These are phyloP conservation scores for Apaloderma vittatum DNA, from an alignment of 2,113 vertebrate species.

Conservation along the genomic window DNA sequence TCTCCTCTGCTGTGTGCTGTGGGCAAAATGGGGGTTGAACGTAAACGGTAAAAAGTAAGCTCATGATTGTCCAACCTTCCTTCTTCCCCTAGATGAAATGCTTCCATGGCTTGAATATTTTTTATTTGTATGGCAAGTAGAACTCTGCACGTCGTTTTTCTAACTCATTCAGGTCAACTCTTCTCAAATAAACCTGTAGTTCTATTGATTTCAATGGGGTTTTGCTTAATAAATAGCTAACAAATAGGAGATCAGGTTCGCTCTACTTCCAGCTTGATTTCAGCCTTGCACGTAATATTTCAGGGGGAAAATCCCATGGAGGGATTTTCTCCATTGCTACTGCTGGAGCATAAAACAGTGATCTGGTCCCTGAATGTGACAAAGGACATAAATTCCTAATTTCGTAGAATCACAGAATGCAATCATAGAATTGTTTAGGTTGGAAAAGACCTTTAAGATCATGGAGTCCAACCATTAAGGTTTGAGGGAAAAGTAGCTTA, in stretches of 20 bases:
- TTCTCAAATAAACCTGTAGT: neutral
- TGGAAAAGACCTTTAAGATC: too few relatives aligned
- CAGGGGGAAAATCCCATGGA: neutral
- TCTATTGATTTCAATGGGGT: neutral
- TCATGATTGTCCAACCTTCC: neutral
- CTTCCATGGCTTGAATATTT: neutral
- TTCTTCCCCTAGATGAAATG: neutral
- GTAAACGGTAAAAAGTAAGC: neutral
- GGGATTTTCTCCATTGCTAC: neutral
- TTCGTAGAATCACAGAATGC: too few relatives aligned
- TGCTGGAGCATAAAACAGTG: neutral
- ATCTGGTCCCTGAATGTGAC: neutral
- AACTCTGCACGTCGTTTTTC: neutral
- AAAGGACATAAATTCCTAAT: neutral
- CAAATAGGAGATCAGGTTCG: neutral
- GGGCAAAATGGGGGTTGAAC: neutral
- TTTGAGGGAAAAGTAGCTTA: neutral
- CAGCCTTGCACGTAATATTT: neutral
- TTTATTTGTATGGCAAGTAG: neutral
- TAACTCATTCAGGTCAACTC: neutral
- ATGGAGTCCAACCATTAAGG: too few relatives aligned
- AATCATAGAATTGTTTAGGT: too few relatives aligned
- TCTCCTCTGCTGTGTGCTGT: neutral
- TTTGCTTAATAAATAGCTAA: neutral
- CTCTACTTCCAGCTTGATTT: neutral